Percentiles rank a stretch among this genome's conserved stretches.
Conservation (phyloP, 2,888 invertebrate species). For the Congeria kusceri region DNA sequence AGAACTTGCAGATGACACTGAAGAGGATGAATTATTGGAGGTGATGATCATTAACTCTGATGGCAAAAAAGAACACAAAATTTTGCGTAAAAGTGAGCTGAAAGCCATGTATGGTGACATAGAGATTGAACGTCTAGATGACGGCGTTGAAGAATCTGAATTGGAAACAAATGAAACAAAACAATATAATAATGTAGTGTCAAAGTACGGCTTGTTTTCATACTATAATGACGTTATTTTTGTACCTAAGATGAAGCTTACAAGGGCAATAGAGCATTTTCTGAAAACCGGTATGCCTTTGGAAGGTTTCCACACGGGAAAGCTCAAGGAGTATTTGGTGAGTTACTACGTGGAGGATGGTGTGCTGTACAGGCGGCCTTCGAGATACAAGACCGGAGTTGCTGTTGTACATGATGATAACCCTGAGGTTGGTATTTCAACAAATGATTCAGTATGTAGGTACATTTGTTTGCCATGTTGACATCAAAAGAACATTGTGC, state of each 20-base stretch:
- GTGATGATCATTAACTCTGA: not conserved
- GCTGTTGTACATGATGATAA: constrained; percentile 48
- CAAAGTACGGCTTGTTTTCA: not conserved
- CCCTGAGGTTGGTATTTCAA: constrained; percentile 27
- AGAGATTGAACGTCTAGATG: not conserved
- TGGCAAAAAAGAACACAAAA: not conserved
- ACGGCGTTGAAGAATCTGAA: not conserved
- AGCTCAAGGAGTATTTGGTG: constrained; percentile 21
- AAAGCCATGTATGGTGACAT: not conserved
- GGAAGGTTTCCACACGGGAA: constrained; percentile 16
- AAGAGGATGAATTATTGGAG: not conserved
- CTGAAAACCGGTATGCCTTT: constrained; percentile 3
- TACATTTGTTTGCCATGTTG: too few species aligned
- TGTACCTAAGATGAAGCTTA: constrained; percentile 39
- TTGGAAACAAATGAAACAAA: not conserved
- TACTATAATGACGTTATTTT: constrained; percentile 36
- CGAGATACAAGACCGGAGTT: constrained; percentile 46
- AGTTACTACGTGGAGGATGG: constrained; percentile 41
- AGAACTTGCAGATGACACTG: not conserved
- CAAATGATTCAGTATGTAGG: too few species aligned
- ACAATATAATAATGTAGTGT: not conserved
- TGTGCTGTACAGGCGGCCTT: constrained; percentile 43
- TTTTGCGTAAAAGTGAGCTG: not conserved
- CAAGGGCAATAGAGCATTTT: constrained; percentile 42
- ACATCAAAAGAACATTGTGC: too few species aligned